These are phyloP conservation scores for Fopius arisanus DNA, from an alignment of 1,140 invertebrate species.

Conservation along the genomic window DNA sequence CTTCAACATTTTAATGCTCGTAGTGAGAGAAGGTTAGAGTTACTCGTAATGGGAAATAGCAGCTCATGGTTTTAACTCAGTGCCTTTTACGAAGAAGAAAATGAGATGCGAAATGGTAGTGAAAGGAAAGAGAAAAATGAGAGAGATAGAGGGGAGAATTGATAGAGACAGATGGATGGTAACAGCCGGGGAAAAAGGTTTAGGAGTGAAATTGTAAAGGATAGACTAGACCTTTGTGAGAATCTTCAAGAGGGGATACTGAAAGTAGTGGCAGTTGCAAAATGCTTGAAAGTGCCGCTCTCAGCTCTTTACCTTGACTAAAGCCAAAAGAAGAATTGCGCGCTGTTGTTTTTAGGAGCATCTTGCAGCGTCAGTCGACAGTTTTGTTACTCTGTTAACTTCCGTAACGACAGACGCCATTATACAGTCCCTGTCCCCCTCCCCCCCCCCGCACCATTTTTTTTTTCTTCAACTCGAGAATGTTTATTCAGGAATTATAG, in stretches of 20 bases:
- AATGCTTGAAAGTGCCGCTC: not conserved
- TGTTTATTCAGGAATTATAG: not conserved
- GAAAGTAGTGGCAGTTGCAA: not conserved
- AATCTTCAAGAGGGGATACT: not conserved
- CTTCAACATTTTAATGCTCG: constrained; percentile 1
- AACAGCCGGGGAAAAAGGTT: not conserved
- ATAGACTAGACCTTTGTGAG: not conserved
- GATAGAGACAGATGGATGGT: constrained; percentile 1
- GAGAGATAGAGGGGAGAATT: not conserved
- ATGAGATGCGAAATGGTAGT: not conserved
- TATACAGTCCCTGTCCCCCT: not conserved
- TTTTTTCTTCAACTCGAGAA: not conserved
- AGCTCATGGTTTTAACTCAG: not conserved
- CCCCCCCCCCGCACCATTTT: too few relatives aligned
- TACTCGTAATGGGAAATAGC: not conserved
- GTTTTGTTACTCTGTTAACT: not conserved
- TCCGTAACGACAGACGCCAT: not conserved
- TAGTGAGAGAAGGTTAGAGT: not conserved
- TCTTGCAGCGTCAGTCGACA: not conserved
- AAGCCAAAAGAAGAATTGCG: not conserved
- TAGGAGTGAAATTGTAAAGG: not conserved
- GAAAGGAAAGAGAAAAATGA: not conserved
- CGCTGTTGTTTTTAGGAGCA: not conserved
- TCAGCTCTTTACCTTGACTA: not conserved
- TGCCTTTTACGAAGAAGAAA: not conserved